Evolutionary conservation across 92 coral and sea anemone genomes (phyloP), one percentile per base, ranked within the genome.

Genomic region (Meandrina meandrites): DNA sequence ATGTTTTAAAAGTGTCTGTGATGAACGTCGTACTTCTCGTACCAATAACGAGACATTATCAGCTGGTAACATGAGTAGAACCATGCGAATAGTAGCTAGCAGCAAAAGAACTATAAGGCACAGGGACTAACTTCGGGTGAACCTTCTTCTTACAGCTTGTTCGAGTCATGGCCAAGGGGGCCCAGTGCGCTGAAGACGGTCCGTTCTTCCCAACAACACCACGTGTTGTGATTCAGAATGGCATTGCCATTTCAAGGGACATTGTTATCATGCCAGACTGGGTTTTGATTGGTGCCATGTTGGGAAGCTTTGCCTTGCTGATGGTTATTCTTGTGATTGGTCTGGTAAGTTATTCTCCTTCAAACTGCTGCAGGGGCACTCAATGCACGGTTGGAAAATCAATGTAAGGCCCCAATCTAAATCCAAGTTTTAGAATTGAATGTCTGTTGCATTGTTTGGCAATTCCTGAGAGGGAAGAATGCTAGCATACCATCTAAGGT

Each of bases 191-290:
- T 34, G 96, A 95, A 76, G 94, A 95, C 66, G 99, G 99, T 13
- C 99, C 99, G 8, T 97, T 97, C 88, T 97, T 97, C 90, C 67
- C 99, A 34, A 95, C 99, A 73, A 97, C 99, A 30, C 99, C 99
- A 16, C 95, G 99, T 16, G 80, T 80, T 5, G 96, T 95, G 16
- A 97, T 95, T 50, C 98, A 95, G 80, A 97, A 97, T 72, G 99
- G 99, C 34, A 97, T 97, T 71, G 96, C 94, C 21, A 90, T 97
- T 76, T 91, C 93, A 62, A 90, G 94, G 51, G 92, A 93, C 77
- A 97, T 97, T 40, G 92, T 97, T 5, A 91, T 97, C 85, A 91
- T 97, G 96, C 98, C 99, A 3, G 99, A 97, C 93, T 97, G 99
- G 99, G 95, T 94, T 79, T 73, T 97, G 54, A 97, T 97, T 79